These are phyloP conservation scores for Excalfactoria chinensis DNA, from an alignment of 2,113 vertebrate genomes.

Conservation along the genomic window DNA sequence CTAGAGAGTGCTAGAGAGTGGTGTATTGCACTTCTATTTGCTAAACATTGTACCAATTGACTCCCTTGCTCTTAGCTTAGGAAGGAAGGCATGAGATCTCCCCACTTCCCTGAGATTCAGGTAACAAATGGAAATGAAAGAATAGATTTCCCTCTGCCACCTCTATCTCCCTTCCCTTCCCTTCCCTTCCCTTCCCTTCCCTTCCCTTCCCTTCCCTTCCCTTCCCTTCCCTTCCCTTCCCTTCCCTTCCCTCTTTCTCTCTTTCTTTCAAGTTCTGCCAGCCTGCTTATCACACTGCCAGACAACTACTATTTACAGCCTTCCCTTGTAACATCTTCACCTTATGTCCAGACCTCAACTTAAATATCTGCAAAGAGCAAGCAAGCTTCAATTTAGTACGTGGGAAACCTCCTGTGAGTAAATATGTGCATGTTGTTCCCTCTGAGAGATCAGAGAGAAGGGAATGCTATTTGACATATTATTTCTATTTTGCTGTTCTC, in stretches of 20 bases:
- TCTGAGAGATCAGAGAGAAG: background rate
- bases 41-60: background rate
- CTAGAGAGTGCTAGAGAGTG: background rate
- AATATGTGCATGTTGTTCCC: background rate
- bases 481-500: conserved; percentile 4
- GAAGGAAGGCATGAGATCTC: background rate
- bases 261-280: background rate
- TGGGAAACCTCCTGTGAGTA: background rate
- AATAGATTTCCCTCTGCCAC: background rate
- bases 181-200: too few relatives aligned
- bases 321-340: background rate
- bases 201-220: too few relatives aligned
- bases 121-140: background rate
- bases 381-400: background rate
- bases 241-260: too few relatives aligned
- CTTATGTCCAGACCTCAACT: background rate
- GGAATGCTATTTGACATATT: background rate
- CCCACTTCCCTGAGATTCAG: background rate
- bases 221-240: too few relatives aligned
- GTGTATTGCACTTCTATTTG: background rate
- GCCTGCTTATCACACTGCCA: rapidly evolving
- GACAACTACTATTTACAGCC: background rate
- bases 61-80: background rate
- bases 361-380: background rate
- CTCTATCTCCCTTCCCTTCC: background rate